A percentile compares a stretch with the other conserved stretches of the same genome.
Evolutionary conservation across 2,797 vertebrate species (phyloP).

Genomic region (Dendrocincla fuliginosa): DNA sequence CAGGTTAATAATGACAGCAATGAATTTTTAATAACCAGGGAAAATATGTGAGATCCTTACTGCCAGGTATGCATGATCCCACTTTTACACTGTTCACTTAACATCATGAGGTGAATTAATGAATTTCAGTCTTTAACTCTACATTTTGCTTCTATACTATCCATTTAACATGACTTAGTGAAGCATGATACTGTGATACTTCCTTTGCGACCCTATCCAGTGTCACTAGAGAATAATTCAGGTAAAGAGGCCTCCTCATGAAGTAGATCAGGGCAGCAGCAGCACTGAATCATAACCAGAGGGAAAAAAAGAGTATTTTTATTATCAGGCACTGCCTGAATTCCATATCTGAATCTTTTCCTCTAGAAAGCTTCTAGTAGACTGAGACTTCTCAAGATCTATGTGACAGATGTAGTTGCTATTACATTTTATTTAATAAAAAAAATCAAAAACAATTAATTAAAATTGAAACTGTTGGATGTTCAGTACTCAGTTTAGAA

Average conservation of each 20-base stretch:
- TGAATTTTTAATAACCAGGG: not conserved
- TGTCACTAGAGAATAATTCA: not conserved
- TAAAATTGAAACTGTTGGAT: not conserved
- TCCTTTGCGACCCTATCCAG: not conserved
- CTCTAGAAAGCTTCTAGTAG: not conserved
- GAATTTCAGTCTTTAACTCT: not conserved
- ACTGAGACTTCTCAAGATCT: not conserved
- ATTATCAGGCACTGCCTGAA: not conserved
- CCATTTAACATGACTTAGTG: not conserved
- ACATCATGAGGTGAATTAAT: not conserved
- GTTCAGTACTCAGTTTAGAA: not conserved
- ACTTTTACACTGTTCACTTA: not conserved
- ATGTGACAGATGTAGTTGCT: not conserved
- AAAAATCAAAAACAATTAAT: not conserved
- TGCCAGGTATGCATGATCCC: not conserved
- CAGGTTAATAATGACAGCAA: not conserved
- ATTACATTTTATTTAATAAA: not conserved
- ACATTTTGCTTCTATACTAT: not conserved
- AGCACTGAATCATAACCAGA: not conserved
- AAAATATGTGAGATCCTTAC: not conserved
- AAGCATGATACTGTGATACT: not conserved
- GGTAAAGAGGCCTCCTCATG: not conserved
- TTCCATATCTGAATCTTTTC: not conserved
- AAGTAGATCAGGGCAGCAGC: not conserved
- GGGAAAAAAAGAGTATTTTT: not conserved